A percentile compares a stretch with the other conserved stretches of the same genome.
phyloP scores from a whole-genome alignment of 2,888 invertebrate species.

The Luperina nickerlii region DNA sequence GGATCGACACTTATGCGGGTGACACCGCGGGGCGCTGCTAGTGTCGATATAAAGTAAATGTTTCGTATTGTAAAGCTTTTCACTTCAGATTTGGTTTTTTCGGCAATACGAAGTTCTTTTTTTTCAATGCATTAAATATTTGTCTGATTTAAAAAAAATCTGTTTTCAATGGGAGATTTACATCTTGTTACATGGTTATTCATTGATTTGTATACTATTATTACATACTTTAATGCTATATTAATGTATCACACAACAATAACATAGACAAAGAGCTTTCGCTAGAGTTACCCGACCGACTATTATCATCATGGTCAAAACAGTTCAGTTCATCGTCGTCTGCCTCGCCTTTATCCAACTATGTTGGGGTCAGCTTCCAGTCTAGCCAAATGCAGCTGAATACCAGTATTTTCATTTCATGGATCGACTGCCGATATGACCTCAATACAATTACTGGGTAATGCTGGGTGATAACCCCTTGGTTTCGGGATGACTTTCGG shows the following conservation, averaged over 20 bases:
- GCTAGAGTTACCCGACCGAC: too few species aligned
- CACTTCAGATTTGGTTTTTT: background rate
- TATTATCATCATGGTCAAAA: too few species aligned
- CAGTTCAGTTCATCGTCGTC: too few species aligned
- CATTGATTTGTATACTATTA: background rate
- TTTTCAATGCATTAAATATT: background rate
- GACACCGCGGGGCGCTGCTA: too few species aligned
- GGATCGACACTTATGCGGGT: too few species aligned
- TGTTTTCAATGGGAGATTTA: background rate
- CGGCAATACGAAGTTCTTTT: background rate
- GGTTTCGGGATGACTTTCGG: too few species aligned
- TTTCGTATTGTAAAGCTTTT: slow-evolving; percentile 18
- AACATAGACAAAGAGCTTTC: background rate
- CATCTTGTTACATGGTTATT: background rate
- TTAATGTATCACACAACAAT: background rate
- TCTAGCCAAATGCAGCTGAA: background rate
- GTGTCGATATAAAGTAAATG: slow-evolving; percentile 28
- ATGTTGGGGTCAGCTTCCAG: background rate
- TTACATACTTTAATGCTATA: background rate
- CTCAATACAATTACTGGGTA: too few species aligned
- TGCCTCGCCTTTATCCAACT: background rate
- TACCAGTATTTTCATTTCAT: too few species aligned
- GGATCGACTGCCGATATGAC: background rate
- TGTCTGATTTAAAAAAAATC: background rate
- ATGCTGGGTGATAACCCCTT: too few species aligned